Conservation (phyloP, 2,113 vertebrate species). For the Felis chaus region DNA sequence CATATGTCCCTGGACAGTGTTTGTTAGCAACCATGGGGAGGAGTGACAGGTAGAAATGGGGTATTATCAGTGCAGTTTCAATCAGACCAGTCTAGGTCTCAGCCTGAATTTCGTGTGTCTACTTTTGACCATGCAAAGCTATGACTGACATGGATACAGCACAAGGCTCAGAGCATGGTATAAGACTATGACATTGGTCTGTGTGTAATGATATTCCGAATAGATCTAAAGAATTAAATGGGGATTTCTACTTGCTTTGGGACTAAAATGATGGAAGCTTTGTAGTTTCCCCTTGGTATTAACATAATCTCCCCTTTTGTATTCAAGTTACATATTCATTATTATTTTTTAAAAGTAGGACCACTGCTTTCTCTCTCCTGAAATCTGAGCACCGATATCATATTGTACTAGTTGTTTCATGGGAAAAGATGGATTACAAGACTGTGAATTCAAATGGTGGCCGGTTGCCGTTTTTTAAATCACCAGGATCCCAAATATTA, state of each 20-base stretch:
- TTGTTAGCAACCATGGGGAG: slow-evolving; percentile 4
- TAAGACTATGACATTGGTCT: slow-evolving; percentile 7
- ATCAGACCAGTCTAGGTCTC: neutral
- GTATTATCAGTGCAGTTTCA: neutral
- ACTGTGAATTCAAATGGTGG: slow-evolving; percentile 64
- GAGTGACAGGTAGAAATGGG: neutral
- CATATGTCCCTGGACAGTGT: neutral
- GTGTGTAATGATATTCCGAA: neutral
- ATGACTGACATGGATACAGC: neutral
- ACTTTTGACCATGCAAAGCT: neutral
- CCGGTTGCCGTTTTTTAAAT: slow-evolving; percentile 65
- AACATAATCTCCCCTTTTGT: slow-evolving; percentile 30
- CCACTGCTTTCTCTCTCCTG: slow-evolving; percentile 55
- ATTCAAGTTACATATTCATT: slow-evolving; percentile 58
- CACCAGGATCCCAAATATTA: slow-evolving; percentile 64
- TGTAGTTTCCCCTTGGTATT: neutral
- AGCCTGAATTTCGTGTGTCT: neutral
- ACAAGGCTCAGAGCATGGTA: neutral
- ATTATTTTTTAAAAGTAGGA: neutral
- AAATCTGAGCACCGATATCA: slow-evolving; percentile 63
- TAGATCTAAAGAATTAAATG: slow-evolving; percentile 23
- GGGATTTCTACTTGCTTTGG: slow-evolving; percentile 18
- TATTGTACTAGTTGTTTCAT: slow-evolving; percentile 57
- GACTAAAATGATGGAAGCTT: slow-evolving; percentile 8
- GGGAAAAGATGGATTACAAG: slow-evolving; percentile 63